These are phyloP conservation scores for Aporrectodea caliginosa DNA, from an alignment of 1,140 invertebrate genomes.

Conservation along the genomic window DNA sequence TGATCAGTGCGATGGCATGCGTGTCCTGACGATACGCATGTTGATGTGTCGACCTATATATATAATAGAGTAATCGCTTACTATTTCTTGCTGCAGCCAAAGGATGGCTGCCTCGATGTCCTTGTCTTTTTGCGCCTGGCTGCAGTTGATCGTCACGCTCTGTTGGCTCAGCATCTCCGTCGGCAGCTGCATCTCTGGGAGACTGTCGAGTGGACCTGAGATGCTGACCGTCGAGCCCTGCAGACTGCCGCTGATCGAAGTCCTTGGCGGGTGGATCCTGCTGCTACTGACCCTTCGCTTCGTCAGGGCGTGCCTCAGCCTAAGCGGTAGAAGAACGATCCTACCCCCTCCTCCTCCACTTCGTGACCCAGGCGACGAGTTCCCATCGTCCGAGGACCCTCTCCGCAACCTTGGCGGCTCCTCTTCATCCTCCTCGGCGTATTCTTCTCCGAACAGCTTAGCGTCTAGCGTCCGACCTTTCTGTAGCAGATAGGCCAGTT, in stretches of 20 bases:
- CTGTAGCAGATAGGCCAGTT: not conserved
- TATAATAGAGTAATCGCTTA: not conserved
- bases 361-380: no score
- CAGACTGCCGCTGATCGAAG: not conserved
- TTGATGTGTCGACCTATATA: no score
- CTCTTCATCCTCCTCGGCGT: not conserved
- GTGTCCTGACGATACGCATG: no score
- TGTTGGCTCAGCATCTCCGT: no score
- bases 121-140: not conserved
- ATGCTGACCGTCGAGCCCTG: not conserved
- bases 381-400: not conserved
- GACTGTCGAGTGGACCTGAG: not conserved
- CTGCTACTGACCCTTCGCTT: not conserved
- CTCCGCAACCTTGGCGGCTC: not conserved
- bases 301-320: not conserved
- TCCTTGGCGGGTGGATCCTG: not conserved
- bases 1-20: no score
- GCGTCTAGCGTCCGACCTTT: not conserved
- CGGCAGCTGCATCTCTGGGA: not conserved
- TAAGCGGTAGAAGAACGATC: not conserved
- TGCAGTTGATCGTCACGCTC: no score
- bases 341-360: not conserved
- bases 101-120: not conserved
- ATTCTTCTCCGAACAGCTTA: not conserved
- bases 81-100: not conserved